Evolutionary conservation across 2,797 vertebrate species (phyloP).

Genomic region (Apogon hyalosoma): DNA sequence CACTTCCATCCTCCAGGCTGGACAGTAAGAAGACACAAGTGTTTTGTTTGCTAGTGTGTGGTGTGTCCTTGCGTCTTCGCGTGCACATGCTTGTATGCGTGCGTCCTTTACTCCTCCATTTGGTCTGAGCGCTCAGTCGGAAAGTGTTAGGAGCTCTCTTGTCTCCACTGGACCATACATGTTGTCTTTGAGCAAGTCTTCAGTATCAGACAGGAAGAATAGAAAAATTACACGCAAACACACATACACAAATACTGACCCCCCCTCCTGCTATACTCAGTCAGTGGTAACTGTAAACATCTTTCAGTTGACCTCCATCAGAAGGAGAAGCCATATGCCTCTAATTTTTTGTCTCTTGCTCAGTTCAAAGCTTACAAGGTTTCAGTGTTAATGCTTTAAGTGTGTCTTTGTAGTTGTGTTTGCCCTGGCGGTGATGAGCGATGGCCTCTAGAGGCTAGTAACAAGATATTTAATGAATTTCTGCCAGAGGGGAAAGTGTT

Average conservation of each 20-base stretch:
- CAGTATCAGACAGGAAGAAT: slow-evolving; percentile 38
- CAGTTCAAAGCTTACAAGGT: slow-evolving; percentile 60
- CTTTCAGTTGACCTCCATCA: slow-evolving; percentile 39
- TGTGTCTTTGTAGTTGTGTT: slow-evolving; percentile 70
- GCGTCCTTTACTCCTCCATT: slow-evolving; percentile 53
- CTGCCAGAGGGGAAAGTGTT: slow-evolving; percentile 46
- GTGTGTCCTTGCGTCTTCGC: slow-evolving; percentile 26
- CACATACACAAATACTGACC: slow-evolving; percentile 24
- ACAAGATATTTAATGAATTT: slow-evolving; percentile 68
- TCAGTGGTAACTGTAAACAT: slow-evolving; percentile 27
- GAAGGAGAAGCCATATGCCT: slow-evolving; percentile 17
- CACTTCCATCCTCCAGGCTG: slow-evolving; percentile 5
- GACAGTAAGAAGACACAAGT: slow-evolving; percentile 23
- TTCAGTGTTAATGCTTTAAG: slow-evolving; percentile 39
- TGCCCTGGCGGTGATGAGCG: slow-evolving; percentile 50
- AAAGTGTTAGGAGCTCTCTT: slow-evolving; percentile 76
- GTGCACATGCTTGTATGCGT: slow-evolving; percentile 31
- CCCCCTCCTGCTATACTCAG: slow-evolving; percentile 4
- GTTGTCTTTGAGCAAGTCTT: slow-evolving; percentile 65
- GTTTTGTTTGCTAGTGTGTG: slow-evolving; percentile 31
- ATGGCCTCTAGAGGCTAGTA: slow-evolving; percentile 58
- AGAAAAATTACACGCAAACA: slow-evolving; percentile 41
- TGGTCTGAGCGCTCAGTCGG: slow-evolving; percentile 61
- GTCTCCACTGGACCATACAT: slow-evolving; percentile 68
- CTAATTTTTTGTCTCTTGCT: slow-evolving; percentile 32